Evolutionary conservation across 2,797 vertebrate species (phyloP).

Genomic region (Siniperca obscura): DNA sequence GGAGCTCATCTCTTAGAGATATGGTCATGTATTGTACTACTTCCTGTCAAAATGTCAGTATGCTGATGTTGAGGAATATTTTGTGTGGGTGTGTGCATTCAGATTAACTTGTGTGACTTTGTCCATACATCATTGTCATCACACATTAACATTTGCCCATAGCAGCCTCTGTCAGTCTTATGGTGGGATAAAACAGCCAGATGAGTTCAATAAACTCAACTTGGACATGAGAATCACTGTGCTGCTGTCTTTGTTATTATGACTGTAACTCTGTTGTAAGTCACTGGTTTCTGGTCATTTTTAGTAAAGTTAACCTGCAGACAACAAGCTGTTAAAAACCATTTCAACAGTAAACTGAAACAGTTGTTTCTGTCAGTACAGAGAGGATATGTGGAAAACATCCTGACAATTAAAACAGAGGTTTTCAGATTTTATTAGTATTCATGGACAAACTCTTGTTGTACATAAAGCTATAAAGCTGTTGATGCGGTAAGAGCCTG

Average conservation of each 20-base stretch:
- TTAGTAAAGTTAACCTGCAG: neutral
- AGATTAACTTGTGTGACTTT: neutral
- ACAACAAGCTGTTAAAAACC: neutral
- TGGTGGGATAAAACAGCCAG: conserved; percentile 6
- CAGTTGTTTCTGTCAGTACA: neutral
- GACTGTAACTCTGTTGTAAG: neutral
- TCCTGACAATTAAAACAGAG: neutral
- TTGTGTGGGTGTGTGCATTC: neutral
- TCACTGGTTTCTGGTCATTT: neutral
- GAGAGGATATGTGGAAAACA: neutral
- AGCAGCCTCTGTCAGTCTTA: neutral
- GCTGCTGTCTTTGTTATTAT: neutral
- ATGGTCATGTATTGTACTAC: neutral
- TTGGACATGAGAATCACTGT: neutral
- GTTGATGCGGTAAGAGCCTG: conserved; percentile 10
- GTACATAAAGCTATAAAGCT: conserved; percentile 6
- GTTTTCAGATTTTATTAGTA: neutral
- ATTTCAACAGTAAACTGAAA: neutral
- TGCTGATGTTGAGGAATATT: neutral
- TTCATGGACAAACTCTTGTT: neutral
- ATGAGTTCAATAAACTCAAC: conserved; percentile 30
- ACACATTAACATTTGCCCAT: neutral
- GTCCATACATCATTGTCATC: neutral
- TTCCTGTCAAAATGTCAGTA: neutral
- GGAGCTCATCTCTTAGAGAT: conserved; percentile 28